A percentile compares a stretch with the other conserved stretches of the same genome.
phyloP scores from a whole-genome alignment of 1,140 invertebrate genomes.

The Brachionus manjavacas region DNA sequence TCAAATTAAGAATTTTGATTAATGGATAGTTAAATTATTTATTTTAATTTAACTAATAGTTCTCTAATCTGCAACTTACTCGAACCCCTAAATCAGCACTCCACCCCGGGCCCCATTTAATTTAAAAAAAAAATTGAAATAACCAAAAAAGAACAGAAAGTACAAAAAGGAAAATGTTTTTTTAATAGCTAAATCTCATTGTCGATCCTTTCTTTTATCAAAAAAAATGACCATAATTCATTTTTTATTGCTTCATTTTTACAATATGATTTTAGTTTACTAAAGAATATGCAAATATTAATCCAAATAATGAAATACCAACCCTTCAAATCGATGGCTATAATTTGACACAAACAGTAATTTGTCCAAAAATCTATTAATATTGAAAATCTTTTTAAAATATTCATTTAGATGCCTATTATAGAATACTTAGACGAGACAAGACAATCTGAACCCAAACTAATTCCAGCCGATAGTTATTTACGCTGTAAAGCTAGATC shows the following conservation, averaged over 20 bases:
- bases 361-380: neutral
- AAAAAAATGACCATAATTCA: neutral
- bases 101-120: no score
- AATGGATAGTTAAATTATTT: no score
- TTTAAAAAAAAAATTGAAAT: no score
- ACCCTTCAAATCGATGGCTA: neutral
- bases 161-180: no score
- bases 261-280: slow-evolving; percentile 45
- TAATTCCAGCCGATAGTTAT: slow-evolving; percentile 78
- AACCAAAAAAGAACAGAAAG: no score
- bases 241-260: neutral
- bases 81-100: no score
- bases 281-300: neutral
- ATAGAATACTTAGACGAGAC: slow-evolving; percentile 92
- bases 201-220: no score
- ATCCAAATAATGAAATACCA: slow-evolving; percentile 30
- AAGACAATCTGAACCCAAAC: slow-evolving; percentile 68
- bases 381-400: slow-evolving; percentile 46
- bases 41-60: no score
- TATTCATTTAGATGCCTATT: slow-evolving; percentile 68
- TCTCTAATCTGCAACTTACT: no score
- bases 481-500: slow-evolving; percentile 67
- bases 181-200: no score
- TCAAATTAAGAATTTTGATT: no score
- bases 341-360: neutral